Evolutionary conservation across 2,888 invertebrate genomes (phyloP), one percentile per base, ranked within the genome.

Genomic region (Heterodera filipjevi): DNA sequence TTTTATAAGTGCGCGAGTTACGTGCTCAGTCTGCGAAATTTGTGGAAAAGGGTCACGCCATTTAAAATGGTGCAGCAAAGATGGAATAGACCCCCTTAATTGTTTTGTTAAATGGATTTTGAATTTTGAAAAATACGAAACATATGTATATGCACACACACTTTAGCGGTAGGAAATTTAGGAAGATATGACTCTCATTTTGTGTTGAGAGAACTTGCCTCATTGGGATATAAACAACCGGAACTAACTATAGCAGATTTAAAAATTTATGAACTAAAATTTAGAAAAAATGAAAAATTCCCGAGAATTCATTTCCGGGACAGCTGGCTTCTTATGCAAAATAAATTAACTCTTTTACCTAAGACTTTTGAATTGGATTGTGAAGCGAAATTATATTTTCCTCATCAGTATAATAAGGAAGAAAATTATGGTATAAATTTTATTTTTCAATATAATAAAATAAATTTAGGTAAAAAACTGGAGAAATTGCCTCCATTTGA

Each of bases 401-500:
- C 49, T 19, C 49, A 53, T 53, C 19, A 14, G 12, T 53, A n/a
- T n/a, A n/a, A 53, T 19, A 53, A 53, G 19, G 49, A 53, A 53
- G 49, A 53, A 19, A 53, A 53, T 53, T 53, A 53, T 53, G 49
- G 49, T 53, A 53, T n/a, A n/a, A n/a, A n/a, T n/a, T n/a, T n/a
- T 16, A 49, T 2, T 0, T 49, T 3, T 49, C 16, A 49, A 49
- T 14, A 49, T 14, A n/a, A n/a, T n/a, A n/a, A n/a, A n/a, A n/a
- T n/a, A n/a, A n/a, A n/a, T n/a, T 49, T 49, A 49, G 16, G 16
- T 3, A n/a, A 2, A 5, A n/a, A n/a, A 6, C 5, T n/a, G n/a
- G n/a, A n/a, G n/a, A n/a, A n/a, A n/a, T n/a, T n/a, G n/a, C n/a
- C n/a, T 8, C 59, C 59, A 1, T 27, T 59, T n/a, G n/a, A 59